Base-by-base conservation (phyloP, 2,888 invertebrate species). In the Perizoma flavofasciatum region DNA sequence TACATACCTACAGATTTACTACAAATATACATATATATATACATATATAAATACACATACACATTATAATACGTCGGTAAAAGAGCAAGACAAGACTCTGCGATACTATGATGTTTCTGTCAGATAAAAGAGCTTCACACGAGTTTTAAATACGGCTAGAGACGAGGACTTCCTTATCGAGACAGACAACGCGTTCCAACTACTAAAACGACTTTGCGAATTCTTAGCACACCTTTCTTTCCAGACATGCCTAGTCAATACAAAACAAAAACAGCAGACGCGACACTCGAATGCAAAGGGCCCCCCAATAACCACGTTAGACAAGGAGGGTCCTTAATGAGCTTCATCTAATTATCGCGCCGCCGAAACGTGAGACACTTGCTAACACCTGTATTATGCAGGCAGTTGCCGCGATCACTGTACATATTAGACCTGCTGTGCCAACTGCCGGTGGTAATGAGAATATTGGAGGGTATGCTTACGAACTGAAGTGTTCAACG, bases 311-410 rank as follows among this genome's bases (percentile, higher is more conserved):
- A 72, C 69, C 65, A 56, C 60, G 69, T 63, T 67, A 67, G 68
- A 52, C 64, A 60, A 62, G 65, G 62, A 71, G 72, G 72, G 56
- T 58, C 59, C 66, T 70, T 81, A 81, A 81, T 81, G 81, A 81
- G 81, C 72, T 70, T 76, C 75, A 81, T 81, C 80, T 81, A 82
- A 82, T 82, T 82, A 81, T 71, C 67, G 52, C 58, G 75, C 63
- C 68, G 66, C 43, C 52, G 61, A 55, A 59, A 81, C 81, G 81
- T 80, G 82, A 73, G 73, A 33, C 66, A 68, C 61, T 71, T 82
- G 76, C 82, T 77, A 82, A 82, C 82, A 81, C 83, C 82, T 81
- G 82, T 65, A 71, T 71, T 71, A 71, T 69, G 67, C 69, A 64
- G 65, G 51, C 57, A 60, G 48, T 55, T 71, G 60, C 69, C 60